These are phyloP conservation scores for Seriola rivoliana DNA, from an alignment of 2,113 vertebrate species.

Conservation along the genomic window DNA sequence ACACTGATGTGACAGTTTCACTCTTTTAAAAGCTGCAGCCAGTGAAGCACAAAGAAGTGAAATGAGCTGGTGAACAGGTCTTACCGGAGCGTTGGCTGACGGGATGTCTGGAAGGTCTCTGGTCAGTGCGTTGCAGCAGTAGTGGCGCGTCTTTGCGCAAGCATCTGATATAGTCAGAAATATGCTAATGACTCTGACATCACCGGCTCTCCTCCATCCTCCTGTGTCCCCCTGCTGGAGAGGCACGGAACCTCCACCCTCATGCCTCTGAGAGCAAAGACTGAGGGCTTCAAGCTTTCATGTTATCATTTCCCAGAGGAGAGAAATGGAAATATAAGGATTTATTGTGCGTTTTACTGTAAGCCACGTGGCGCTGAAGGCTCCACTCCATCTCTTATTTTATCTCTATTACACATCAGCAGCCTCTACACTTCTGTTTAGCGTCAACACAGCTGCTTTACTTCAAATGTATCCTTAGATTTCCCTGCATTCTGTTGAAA, in stretches of 20 bases:
- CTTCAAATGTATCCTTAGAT: rapidly evolving
- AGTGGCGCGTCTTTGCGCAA: conserved; percentile 73
- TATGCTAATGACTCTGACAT: conserved; percentile 87
- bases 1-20: background rate
- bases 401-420: background rate
- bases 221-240: conserved; percentile 27
- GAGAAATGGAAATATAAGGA: background rate
- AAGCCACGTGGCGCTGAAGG: background rate
- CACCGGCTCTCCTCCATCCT: conserved; percentile 48
- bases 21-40: background rate
- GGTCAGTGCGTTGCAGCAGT: conserved; percentile 76
- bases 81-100: conserved; percentile 71
- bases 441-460: rapidly evolving
- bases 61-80: conserved; percentile 12
- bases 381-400: rapidly evolving
- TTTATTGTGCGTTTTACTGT: background rate
- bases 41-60: background rate
- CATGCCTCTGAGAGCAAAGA: background rate
- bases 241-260: background rate
- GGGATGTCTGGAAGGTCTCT: conserved; percentile 38
- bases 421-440: background rate
- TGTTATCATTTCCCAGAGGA: background rate
- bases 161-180: conserved; percentile 73
- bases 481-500: background rate
- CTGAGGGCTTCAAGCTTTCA: background rate